phyloP scores from a whole-genome alignment of 2,888 invertebrate species.

The Tenthredo distinguenda region DNA sequence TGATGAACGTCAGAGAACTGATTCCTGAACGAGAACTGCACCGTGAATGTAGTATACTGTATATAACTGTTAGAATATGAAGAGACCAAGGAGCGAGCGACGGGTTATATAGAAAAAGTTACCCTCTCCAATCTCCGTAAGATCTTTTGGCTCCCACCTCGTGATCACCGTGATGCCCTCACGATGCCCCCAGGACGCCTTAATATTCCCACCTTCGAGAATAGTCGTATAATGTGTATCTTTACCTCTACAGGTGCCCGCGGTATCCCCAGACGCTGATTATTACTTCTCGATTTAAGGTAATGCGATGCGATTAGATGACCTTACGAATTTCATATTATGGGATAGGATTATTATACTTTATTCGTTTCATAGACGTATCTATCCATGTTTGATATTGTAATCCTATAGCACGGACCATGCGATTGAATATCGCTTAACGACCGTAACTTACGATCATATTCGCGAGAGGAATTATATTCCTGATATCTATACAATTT shows the following conservation, averaged over 20 bases:
- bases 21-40: slow-evolving; percentile 29
- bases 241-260: no score
- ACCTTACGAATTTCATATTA: background rate
- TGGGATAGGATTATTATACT: no score
- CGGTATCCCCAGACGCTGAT: background rate
- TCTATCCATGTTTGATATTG: no score
- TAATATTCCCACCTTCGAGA: slow-evolving; percentile 1
- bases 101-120: slow-evolving; percentile 75
- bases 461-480: no score
- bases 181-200: background rate
- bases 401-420: no score
- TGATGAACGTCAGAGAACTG: slow-evolving; percentile 21
- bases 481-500: no score
- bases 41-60: slow-evolving; percentile 60
- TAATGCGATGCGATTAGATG: background rate
- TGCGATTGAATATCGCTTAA: no score
- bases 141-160: slow-evolving; percentile 63
- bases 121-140: slow-evolving; percentile 65
- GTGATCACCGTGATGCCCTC: slow-evolving; percentile 4
- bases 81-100: slow-evolving; percentile 71
- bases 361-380: no score
- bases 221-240: background rate
- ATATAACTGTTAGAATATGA: slow-evolving; percentile 72
- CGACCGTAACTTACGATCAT: no score
- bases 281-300: background rate